These are phyloP conservation scores for Dasyornis broadbenti DNA, from an alignment of 2,113 vertebrate species.

Conservation along the genomic window DNA sequence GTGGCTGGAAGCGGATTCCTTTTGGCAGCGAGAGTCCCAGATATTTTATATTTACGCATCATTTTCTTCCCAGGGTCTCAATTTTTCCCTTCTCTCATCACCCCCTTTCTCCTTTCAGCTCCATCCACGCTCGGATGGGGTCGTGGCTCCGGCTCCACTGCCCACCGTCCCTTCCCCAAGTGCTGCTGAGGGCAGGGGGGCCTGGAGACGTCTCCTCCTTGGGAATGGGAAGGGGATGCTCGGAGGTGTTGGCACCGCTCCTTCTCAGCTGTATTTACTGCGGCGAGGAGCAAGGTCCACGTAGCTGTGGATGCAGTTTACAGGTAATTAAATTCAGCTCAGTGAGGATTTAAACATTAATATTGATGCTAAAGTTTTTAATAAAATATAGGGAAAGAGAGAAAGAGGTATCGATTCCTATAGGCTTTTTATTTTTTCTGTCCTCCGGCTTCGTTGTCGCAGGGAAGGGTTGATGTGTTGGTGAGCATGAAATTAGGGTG, in stretches of 20 bases:
- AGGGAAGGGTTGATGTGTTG: neutral
- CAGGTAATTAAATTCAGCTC: conserved; percentile 58
- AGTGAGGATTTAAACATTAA: conserved; percentile 47
- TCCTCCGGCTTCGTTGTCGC: neutral
- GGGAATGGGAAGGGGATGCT: neutral
- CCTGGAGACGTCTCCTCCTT: accelerated
- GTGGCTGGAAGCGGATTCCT: neutral
- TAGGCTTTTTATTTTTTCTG: conserved; percentile 5
- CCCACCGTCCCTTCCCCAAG: neutral
- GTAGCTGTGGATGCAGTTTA: conserved; percentile 3
- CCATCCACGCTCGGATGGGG: neutral
- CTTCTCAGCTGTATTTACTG: neutral
- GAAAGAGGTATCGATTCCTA: conserved; percentile 18
- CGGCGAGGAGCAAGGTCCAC: neutral
- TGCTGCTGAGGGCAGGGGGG: neutral
- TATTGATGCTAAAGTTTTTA: conserved; percentile 61
- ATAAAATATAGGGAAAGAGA: conserved; percentile 52
- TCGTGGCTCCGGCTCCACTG: neutral
- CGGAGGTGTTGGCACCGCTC: neutral
- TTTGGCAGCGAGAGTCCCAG: neutral
- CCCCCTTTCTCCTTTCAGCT: neutral
- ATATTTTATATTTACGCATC: neutral
- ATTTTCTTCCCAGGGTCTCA: neutral
- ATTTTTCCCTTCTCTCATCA: neutral
- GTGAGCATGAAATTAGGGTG: neutral